Evolutionary conservation across 2,113 vertebrate genomes (phyloP).

Genomic region (Rhea pennata): DNA sequence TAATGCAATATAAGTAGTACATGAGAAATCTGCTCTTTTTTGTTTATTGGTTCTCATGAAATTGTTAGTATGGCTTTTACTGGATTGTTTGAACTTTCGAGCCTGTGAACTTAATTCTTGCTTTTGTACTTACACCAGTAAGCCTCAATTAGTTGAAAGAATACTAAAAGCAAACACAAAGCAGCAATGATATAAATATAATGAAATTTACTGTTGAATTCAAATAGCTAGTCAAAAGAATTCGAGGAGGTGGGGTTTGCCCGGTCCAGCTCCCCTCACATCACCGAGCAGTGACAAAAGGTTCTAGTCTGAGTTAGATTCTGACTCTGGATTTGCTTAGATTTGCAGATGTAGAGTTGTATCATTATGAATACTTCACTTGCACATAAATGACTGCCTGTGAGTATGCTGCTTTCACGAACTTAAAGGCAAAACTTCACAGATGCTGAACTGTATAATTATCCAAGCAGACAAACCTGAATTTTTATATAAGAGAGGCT

Average conservation of each 20-base stretch:
- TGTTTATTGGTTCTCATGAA: neutral
- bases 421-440: neutral
- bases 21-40: neutral
- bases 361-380: neutral
- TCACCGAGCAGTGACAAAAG: neutral
- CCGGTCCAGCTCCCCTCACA: neutral
- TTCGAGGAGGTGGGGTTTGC: neutral
- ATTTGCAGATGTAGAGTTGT: neutral
- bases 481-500: neutral
- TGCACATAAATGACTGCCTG: neutral
- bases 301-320: neutral
- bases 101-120: neutral
- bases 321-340: neutral
- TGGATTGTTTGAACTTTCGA: neutral
- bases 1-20: neutral
- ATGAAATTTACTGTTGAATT: neutral
- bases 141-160: neutral
- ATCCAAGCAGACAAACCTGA: neutral
- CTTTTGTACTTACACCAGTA: neutral
- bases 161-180: conserved; percentile 3
- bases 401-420: neutral
- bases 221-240: neutral
- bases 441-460: neutral
- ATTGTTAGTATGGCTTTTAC: neutral
- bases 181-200: neutral